A percentile compares a stretch with the other conserved stretches of the same genome.
These are phyloP conservation scores for Brachycybe producta DNA, from an alignment of 2,888 invertebrate species.

Conservation along the genomic window DNA sequence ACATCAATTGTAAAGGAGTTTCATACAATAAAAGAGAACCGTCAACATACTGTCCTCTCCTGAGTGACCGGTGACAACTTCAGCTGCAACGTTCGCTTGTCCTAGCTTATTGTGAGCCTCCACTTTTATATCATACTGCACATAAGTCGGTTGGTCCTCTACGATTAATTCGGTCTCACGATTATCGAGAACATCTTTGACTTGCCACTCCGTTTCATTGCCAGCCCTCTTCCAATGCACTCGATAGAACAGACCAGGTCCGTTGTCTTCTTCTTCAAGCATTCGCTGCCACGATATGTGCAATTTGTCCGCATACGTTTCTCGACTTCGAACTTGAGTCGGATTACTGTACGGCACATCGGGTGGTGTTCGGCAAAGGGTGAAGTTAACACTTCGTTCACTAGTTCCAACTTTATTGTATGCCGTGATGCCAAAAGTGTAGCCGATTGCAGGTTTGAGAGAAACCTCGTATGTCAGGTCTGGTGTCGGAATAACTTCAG, in stretches of 20 bases:
- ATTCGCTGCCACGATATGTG: no score
- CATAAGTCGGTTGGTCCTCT: conserved; percentile 73
- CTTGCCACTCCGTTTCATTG: conserved; percentile 53
- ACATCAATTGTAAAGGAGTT: no score
- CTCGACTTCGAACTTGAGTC: no score
- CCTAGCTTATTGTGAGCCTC: conserved; percentile 80
- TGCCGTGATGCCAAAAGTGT: conserved; percentile 85
- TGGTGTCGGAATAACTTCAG: conserved; percentile 61
- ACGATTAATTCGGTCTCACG: conserved; percentile 51
- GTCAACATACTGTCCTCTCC: conserved; percentile 67
- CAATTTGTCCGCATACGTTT: no score
- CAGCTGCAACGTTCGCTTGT: conserved; percentile 62
- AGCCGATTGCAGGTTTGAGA: conserved; percentile 85
- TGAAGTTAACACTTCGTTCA: conserved; percentile 67
- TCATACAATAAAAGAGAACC: no score
- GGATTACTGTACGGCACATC: conserved; percentile 81
- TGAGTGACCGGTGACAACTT: conserved; percentile 73
- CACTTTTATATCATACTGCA: conserved; percentile 78
- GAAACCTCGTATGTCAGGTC: conserved; percentile 39
- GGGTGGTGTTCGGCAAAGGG: conserved; percentile 67
- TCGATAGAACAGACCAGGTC: conserved; percentile 80
- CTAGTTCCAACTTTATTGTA: conserved; percentile 86
- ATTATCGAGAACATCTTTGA: conserved; percentile 61
- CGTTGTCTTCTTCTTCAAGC: conserved; percentile 94
- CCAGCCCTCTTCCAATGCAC: conserved; percentile 74